These are phyloP conservation scores for Labroides dimidiatus DNA, from an alignment of 2,797 vertebrate species.

Conservation along the genomic window DNA sequence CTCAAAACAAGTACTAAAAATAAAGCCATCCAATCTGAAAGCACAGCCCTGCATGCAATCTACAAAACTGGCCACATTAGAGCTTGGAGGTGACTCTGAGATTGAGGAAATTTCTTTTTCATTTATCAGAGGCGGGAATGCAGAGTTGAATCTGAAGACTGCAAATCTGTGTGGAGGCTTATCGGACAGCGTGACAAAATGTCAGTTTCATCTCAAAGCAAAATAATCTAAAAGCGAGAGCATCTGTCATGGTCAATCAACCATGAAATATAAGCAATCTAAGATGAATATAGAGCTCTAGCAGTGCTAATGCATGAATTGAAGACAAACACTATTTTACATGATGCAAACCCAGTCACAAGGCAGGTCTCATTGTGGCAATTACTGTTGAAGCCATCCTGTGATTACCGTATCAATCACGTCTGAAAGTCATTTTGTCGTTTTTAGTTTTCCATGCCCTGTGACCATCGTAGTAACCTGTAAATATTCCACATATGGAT, in stretches of 20 bases:
- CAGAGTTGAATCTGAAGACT: conserved; percentile 35
- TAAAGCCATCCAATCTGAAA: conserved; percentile 69
- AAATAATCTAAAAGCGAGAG: conserved; percentile 49
- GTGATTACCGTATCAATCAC: conserved; percentile 60
- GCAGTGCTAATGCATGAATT: conserved; percentile 44
- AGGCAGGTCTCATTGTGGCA: conserved; percentile 48
- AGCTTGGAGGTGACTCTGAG: conserved; percentile 63
- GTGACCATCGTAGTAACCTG: conserved; percentile 29
- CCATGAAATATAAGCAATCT: conserved; percentile 58
- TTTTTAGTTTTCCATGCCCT: conserved; percentile 23
- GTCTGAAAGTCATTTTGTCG: conserved; percentile 39
- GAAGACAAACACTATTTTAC: conserved; percentile 49
- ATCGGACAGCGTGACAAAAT: conserved; percentile 50
- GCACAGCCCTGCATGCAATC: conserved; percentile 59
- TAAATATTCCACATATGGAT: conserved; percentile 40
- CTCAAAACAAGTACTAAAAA: conserved; percentile 76
- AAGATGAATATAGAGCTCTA: conserved; percentile 38
- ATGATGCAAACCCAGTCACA: conserved; percentile 40
- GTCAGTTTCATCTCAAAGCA: conserved; percentile 48
- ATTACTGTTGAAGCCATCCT: conserved; percentile 55
- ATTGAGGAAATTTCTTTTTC: conserved; percentile 57
- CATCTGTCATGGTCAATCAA: conserved; percentile 62
- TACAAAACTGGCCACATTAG: conserved; percentile 58
- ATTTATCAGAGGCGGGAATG: conserved; percentile 50
- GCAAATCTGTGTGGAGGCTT: conserved; percentile 37